Base-by-base conservation (phyloP, 2,888 invertebrate genomes). In the Pterostichus madidus region DNA sequence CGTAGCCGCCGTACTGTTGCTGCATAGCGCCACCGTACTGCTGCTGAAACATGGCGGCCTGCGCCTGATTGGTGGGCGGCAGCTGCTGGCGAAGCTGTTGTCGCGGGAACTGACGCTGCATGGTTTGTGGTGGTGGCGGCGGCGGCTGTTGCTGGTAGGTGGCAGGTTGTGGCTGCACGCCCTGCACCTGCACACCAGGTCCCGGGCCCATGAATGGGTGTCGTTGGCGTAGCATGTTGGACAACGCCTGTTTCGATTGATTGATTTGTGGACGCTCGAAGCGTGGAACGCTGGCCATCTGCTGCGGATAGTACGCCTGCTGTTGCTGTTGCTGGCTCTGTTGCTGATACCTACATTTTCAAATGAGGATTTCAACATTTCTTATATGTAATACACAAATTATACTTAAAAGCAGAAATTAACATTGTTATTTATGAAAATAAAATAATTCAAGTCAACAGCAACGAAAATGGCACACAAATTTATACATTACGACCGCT, bases 211-310 rank as follows among this genome's bases (percentile, higher is more conserved):
- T 88, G 78, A 87, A 88, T 0, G 96, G 96, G 85, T 95, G 92
- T 5, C 97, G 92, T 86, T 95, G 93, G 0, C 96, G 92, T 79
- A 97, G 90, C 96, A 97, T 96, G 87, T 96, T 94, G 76, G 96
- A 95, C 52, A 97, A 91, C 0, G 97, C 97, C 88, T 96, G 96
- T 87, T 97, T 97, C 5, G 95, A 95, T 85, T 95, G 95, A 88
- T 94, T 94, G 86, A 95, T 90, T 78, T 89, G 89, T 0, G 91
- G 91, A 17, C 91, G 86, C 85, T 91, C 91, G 85, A 91, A 91
- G 83, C 91, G 88, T 84, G 90, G 91, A 13, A 91, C 90, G 87
- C 91, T 39, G 7, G 39, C 89, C 87, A 91, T 89, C 86, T 92
- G 92, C 80, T 91, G 91, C 5, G 91, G 90, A 84, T 92, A 92